A percentile compares a stretch with the other conserved stretches of the same genome.
Conservation (phyloP, 2,888 invertebrate species). For the Galerucella nymphaeae region DNA sequence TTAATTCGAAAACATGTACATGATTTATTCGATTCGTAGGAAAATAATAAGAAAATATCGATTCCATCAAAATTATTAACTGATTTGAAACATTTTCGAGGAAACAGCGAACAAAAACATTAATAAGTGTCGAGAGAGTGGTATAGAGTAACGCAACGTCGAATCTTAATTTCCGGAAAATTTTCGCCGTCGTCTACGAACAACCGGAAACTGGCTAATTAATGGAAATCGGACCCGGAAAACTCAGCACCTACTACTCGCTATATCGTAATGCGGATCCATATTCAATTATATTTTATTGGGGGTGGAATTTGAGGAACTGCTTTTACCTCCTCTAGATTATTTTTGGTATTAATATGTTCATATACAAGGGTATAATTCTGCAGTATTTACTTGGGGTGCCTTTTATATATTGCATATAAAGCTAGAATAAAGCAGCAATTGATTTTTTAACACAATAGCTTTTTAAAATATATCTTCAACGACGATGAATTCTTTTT, state of each 20-base stretch:
- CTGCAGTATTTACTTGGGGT: neutral
- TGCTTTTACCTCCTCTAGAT: neutral
- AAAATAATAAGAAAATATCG: too few species aligned
- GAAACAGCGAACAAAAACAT: neutral
- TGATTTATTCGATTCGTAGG: too few species aligned
- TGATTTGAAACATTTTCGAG: too few species aligned
- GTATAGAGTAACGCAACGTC: neutral
- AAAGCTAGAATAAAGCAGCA: too few species aligned
- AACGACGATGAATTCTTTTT: too few species aligned
- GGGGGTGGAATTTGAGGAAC: neutral
- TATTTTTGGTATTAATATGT: neutral
- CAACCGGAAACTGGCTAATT: constrained; percentile 25
- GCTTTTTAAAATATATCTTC: neutral
- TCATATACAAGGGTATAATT: neutral
- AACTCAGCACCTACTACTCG: constrained; percentile 17
- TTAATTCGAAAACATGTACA: too few species aligned
- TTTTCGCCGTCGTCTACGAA: constrained; percentile 20
- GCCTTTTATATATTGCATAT: too few species aligned
- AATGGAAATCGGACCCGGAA: constrained; percentile 22
- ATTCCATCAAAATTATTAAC: too few species aligned
- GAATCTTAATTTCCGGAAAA: constrained; percentile 21
- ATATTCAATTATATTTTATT: neutral
- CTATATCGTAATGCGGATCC: neutral
- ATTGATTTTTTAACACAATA: too few species aligned
- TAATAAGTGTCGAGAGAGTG: constrained; percentile 3